A percentile compares a stretch with the other conserved stretches of the same genome.
Evolutionary conservation across 1,140 invertebrate genomes (phyloP).

Genomic region (Archegozetes longisetosus): DNA sequence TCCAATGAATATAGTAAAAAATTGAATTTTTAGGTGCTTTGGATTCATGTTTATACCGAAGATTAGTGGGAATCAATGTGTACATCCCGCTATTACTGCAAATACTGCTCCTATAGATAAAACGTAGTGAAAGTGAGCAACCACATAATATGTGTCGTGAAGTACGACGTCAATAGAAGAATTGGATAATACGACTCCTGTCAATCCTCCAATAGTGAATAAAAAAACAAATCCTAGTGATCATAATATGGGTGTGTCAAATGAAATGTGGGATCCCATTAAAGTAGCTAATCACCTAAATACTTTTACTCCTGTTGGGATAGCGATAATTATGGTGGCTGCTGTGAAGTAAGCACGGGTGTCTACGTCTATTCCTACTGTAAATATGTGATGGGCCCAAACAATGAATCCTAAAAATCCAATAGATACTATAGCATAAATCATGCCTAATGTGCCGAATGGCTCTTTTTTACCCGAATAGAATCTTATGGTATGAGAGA

Average conservation of each 20-base stretch:
- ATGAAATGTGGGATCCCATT: slow-evolving; percentile 32
- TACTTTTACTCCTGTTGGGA: slow-evolving; percentile 43
- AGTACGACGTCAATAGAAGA: slow-evolving; percentile 49
- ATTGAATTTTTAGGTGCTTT: slow-evolving; percentile 26
- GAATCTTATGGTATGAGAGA: slow-evolving; percentile 43
- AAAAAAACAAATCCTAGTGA: slow-evolving; percentile 51
- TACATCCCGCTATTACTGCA: slow-evolving; percentile 47
- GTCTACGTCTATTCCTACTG: slow-evolving; percentile 51
- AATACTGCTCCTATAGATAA: slow-evolving; percentile 49
- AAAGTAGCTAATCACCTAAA: slow-evolving; percentile 35
- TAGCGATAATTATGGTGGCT: slow-evolving; percentile 48
- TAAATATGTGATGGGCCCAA: slow-evolving; percentile 53
- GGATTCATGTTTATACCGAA: slow-evolving; percentile 38
- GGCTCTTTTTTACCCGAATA: slow-evolving; percentile 41
- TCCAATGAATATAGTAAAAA: slow-evolving; percentile 44
- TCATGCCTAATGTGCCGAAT: slow-evolving; percentile 41
- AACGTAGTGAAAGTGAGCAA: slow-evolving; percentile 53
- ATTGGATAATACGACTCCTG: slow-evolving; percentile 44
- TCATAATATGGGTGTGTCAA: slow-evolving; percentile 40
- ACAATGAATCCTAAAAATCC: slow-evolving; percentile 37
- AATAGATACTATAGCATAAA: slow-evolving; percentile 43
- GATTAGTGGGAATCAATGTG: slow-evolving; percentile 46
- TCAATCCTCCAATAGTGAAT: slow-evolving; percentile 35
- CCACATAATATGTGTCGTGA: slow-evolving; percentile 58
- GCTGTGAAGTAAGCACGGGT: slow-evolving; percentile 53